A percentile compares a stretch with the other conserved stretches of the same genome.
Conservation (phyloP, 2,113 vertebrate species). For the Podarcis muralis region DNA sequence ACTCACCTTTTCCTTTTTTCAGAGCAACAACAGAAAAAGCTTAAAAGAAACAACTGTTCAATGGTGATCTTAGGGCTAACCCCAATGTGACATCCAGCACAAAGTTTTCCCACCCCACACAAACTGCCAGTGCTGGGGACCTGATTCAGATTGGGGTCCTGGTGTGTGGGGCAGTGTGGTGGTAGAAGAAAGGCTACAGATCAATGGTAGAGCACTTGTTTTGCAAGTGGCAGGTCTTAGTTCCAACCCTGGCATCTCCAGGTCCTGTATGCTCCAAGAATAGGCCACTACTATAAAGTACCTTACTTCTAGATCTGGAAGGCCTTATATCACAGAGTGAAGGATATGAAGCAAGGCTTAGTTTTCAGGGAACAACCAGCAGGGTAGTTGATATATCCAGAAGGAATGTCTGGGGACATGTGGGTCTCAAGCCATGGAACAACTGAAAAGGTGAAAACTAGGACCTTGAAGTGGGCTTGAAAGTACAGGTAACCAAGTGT, state of each 20-base stretch:
- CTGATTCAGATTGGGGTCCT: no score
- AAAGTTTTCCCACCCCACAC: no score
- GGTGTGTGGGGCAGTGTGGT: no score
- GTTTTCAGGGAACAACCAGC: background rate
- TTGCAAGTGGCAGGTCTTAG: no score
- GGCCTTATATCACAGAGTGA: background rate
- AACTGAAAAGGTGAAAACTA: background rate
- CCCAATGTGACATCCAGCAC: no score
- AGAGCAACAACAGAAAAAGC: slow-evolving; percentile 28
- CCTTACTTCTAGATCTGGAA: background rate
- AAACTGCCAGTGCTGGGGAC: no score
- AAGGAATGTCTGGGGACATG: background rate
- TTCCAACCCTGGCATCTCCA: background rate
- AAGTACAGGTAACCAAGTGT: background rate
- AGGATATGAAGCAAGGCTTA: background rate
- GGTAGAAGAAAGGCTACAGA: no score
- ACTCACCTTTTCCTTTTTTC: slow-evolving; percentile 6
- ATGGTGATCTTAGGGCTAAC: background rate
- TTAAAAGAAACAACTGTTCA: slow-evolving; percentile 25
- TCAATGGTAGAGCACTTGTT: no score
- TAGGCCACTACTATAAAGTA: background rate
- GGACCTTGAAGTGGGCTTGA: background rate
- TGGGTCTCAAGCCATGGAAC: background rate
- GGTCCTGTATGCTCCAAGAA: background rate
- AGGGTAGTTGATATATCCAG: background rate